These are phyloP conservation scores for Pemphigus obesinymphae DNA, from an alignment of 1,140 invertebrate species.

Conservation along the genomic window DNA sequence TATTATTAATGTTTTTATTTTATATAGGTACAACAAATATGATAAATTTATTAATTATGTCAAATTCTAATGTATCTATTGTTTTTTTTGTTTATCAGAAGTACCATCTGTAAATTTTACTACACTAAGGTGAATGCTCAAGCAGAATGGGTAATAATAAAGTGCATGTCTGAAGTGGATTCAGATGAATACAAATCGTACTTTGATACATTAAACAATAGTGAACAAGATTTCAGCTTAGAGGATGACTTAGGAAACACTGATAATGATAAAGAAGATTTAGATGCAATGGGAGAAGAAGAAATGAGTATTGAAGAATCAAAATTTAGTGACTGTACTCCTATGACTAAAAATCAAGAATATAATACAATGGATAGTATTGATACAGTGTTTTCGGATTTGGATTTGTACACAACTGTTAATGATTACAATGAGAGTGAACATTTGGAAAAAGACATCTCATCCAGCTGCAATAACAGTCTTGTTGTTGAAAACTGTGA, in stretches of 20 bases:
- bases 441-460: neutral
- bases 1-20: no score
- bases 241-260: neutral
- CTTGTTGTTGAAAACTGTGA: neutral
- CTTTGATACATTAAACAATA: neutral
- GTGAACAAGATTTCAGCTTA: neutral
- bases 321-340: conserved; percentile 3
- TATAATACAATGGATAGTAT: neutral
- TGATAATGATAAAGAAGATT: neutral
- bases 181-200: neutral
- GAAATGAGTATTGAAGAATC: neutral
- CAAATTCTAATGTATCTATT: neutral
- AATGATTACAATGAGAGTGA: conserved; percentile 9
- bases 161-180: neutral
- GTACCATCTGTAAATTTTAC: neutral
- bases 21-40: no score
- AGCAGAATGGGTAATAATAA: neutral
- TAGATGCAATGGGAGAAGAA: neutral
- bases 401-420: neutral
- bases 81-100: neutral
- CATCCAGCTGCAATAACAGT: neutral
- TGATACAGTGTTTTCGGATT: neutral
- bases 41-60: neutral
- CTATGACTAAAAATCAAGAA: neutral
- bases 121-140: neutral